Evolutionary conservation across 2,797 vertebrate genomes (phyloP), one percentile per base, ranked within the genome.

Genomic region (Pantherophis alleghaniensis): DNA sequence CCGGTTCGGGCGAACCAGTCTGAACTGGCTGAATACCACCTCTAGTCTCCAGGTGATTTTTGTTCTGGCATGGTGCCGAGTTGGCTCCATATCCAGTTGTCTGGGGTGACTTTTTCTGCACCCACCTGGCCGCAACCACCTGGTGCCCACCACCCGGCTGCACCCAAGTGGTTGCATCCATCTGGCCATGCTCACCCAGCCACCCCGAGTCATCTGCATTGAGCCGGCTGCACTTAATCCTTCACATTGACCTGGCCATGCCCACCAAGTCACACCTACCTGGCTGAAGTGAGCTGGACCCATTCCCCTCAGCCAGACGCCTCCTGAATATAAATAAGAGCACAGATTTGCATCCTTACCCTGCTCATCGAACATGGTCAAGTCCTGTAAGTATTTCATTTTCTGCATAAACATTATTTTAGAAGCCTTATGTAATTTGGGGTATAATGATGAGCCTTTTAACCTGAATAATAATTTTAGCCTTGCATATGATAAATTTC

Each of bases 251-350:
- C 26, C 61, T 63, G 61, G 9, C 24, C 61, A 63, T 13, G 61
- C 26, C 61, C 61, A 66, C 11, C 4, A 12, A 66, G 61, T 5
- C 61, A 13, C 12, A 11, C 26, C 61, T 26, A 66, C 26, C 26
- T 66, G 61, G 26, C 61, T 66, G 11, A 4, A n/a, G 26, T 13
- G 61, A 13, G 26, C 11, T 11, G 26, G 12, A 63, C 11, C 61
- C 61, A 66, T 66, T 66, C 11, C 26, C n/a, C 47, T 42, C 37
- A 74, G 22, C 10, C 86, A 60, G 26, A 4, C 7, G 1, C 26
- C n/a, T 59, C 11, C 37, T 51, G 28, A 55, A 86, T 93, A 91
- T 91, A 93, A 93, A 91, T 28, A 28, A 88, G 89, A 53, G 20
- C n/a, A 14, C 86, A 59, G 86, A 51, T n/a, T 28, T 47, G 20